Base-by-base conservation (phyloP, 2,888 invertebrate species). In the Smittia aterrima region DNA sequence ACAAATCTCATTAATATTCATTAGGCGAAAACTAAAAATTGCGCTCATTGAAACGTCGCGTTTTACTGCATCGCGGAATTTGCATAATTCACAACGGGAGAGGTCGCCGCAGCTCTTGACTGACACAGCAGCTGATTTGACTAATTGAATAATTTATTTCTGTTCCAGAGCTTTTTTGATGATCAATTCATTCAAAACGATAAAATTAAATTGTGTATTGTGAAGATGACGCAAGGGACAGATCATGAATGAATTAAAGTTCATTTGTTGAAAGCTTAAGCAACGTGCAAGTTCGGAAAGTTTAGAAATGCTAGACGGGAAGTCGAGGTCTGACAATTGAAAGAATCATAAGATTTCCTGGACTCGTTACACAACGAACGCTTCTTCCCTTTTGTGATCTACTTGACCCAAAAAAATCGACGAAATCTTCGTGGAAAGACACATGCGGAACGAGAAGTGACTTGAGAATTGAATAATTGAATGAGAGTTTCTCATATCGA, bases 401-500 rank as follows among this genome's bases (percentile, higher is more conserved):
- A 32, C 32, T 32, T 32, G 18, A 22, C 11, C 18, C 22, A 11
- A 18, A 22, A 58, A n/a, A 20, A 6, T n/a, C 18, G 1, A 20
- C 22, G 22, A 58, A 58, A 58, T 47, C n/a, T 47, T 32, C 32
- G 32, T 2, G 47, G 47, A 47, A 47, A 47, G 4, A 58, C 20
- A 64, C 25, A 13, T 58, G 58, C 58, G 22, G 22, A 6, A 58
- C 58, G 58, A 22, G 58, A 58, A 58, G 22, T 22, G 18, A 18
- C 2, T 58, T 58, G 64, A 16, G 16, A 54, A 70, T 70, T 70
- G 70, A 27, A 70, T 70, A 70, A 70, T 70, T 54, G 54, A 70
- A 4, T 13, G 18, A 41, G 9, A 70, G n/a, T 13, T 54, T 70
- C 16, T 70, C 18, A 13, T n/a, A 67, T 18, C 2, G 54, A 68